Evolutionary conservation across 2,113 vertebrate genomes (phyloP).

Genomic region (Hemibagrus wyckioides): DNA sequence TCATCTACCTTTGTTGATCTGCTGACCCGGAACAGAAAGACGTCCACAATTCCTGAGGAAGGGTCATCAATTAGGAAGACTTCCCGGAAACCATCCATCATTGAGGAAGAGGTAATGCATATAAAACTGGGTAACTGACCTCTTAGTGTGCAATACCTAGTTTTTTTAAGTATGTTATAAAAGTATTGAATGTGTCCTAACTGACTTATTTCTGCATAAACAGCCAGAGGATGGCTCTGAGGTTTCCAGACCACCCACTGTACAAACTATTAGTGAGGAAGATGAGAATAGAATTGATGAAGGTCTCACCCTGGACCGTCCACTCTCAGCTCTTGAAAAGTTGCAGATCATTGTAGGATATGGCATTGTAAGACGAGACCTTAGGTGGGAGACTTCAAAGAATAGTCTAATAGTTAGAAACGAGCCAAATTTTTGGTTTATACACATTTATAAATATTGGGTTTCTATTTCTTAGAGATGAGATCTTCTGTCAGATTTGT

Average conservation of each 20-base stretch:
- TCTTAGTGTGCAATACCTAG: not conserved
- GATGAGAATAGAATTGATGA: conserved; percentile 72
- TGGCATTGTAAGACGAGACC: conserved; percentile 82
- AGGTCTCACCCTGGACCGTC: conserved; percentile 75
- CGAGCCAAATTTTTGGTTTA: no score
- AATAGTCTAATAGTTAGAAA: not conserved
- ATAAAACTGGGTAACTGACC: not conserved
- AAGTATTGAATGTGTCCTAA: conserved; percentile 1
- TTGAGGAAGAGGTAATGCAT: conserved; percentile 68
- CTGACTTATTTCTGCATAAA: not conserved
- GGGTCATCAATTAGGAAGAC: conserved; percentile 17
- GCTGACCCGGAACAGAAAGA: conserved; percentile 63
- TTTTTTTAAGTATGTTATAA: not conserved
- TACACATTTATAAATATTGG: not conserved
- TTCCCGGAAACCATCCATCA: conserved; percentile 66
- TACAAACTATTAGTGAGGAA: conserved; percentile 72
- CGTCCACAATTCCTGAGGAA: conserved; percentile 50
- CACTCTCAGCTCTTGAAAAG: conserved; percentile 90
- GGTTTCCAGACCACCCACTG: conserved; percentile 55
- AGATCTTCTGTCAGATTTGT: conserved; percentile 99
- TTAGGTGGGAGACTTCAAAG: conserved; percentile 78
- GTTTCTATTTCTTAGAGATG: conserved; percentile 77
- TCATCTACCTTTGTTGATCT: conserved; percentile 67
- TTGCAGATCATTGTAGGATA: conserved; percentile 88
- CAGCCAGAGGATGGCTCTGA: conserved; percentile 47